Percentiles rank a stretch among this genome's conserved stretches.
Evolutionary conservation across 2,888 invertebrate genomes (phyloP).

Genomic region (Drosophila pseudotakahashii): DNA sequence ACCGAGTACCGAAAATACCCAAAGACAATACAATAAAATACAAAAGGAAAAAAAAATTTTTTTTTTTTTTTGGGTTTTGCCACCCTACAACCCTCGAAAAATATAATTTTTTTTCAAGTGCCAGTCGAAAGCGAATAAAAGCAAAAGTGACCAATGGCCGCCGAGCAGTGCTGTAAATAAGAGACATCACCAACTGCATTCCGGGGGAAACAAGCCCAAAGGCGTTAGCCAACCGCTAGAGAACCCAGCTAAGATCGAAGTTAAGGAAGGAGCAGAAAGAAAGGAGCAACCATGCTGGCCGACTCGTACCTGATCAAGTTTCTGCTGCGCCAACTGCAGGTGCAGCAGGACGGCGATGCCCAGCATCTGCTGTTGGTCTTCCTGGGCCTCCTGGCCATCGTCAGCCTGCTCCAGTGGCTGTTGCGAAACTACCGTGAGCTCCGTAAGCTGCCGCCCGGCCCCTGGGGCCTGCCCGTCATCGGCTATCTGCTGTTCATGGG

Average conservation of each 20-base stretch:
- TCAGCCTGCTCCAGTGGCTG: conserved; percentile 83
- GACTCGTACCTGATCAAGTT: conserved; percentile 82
- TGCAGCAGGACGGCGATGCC: conserved; percentile 80
- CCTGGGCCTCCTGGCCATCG: conserved; percentile 74
- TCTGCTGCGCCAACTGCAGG: conserved; percentile 78
- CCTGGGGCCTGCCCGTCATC: conserved; percentile 93
- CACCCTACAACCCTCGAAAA: too few species aligned
- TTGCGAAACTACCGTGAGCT: conserved; percentile 80
- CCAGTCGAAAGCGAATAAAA: conserved; percentile 36
- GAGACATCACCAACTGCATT: neutral
- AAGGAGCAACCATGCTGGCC: conserved; percentile 57
- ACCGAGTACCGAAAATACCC: too few species aligned
- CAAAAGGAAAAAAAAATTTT: neutral
- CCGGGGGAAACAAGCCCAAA: conserved; percentile 3
- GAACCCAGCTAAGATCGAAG: neutral
- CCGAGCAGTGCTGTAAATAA: conserved; percentile 30
- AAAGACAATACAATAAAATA: neutral
- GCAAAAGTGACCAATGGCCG: conserved; percentile 72
- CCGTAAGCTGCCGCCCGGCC: conserved; percentile 91
- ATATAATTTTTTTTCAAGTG: conserved; percentile 14
- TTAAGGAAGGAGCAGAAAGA: neutral
- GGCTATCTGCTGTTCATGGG: conserved; percentile 94
- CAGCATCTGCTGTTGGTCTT: conserved; percentile 82
- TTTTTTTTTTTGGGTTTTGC: conserved; percentile 20
- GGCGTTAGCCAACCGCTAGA: neutral